Evolutionary conservation across 2,888 invertebrate species (phyloP).

Genomic region (Pyrrhosoma nymphula): DNA sequence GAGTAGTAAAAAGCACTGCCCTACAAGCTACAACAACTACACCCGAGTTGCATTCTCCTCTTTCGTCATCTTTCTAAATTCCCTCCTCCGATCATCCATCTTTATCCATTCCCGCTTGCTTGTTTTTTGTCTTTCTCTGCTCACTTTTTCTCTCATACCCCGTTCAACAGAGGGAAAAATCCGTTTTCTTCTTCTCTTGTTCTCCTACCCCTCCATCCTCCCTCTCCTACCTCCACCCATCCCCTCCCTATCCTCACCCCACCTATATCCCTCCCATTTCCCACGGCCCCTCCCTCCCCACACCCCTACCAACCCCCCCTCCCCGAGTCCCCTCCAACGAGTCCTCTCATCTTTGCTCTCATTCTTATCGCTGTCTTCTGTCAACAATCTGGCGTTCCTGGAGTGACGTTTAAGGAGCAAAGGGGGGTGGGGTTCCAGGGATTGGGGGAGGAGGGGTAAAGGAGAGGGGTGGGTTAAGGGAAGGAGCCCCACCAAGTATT

Average conservation of each 20-base stretch:
- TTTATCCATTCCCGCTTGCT: background rate
- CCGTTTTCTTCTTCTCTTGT: background rate
- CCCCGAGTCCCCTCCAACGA: background rate
- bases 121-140: background rate
- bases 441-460: background rate
- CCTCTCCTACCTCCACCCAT: background rate
- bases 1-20: too few relatives aligned
- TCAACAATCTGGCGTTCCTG: conserved; percentile 49
- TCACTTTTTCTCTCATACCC: background rate
- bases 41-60: background rate
- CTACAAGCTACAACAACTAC: background rate
- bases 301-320: background rate
- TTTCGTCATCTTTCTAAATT: background rate
- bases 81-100: background rate
- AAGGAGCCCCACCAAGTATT: background rate
- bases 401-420: conserved; percentile 31
- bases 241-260: background rate
- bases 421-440: background rate
- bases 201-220: background rate
- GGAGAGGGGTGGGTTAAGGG: background rate
- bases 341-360: conserved; percentile 54
- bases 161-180: background rate
- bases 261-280: background rate
- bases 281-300: background rate
- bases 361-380: conserved; percentile 48